Conservation (phyloP, 2,113 vertebrate species). For the Triplophysa dalaica region DNA sequence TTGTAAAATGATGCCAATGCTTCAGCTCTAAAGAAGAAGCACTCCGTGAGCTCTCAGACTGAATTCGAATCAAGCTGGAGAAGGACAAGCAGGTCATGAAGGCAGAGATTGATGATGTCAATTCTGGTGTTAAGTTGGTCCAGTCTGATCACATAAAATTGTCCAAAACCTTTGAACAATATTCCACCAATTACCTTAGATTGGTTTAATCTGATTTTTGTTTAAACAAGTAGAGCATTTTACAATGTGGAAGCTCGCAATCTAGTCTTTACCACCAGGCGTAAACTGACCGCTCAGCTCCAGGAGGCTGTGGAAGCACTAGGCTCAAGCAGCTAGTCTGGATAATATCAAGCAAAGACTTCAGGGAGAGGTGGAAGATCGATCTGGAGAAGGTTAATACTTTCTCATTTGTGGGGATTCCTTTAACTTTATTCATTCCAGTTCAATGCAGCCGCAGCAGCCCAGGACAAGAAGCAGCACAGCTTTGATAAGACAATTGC, state of each 20-base stretch:
- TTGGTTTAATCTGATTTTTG: too few species aligned
- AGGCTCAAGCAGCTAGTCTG: too few species aligned
- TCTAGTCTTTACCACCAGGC: too few species aligned
- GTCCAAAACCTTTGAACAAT: too few species aligned
- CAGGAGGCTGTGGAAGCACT: too few species aligned
- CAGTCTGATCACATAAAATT: conserved; percentile 50
- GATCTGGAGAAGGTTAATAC: conserved; percentile 70
- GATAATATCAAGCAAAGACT: too few species aligned
- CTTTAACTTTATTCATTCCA: conserved; percentile 40
- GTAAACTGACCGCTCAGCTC: too few species aligned
- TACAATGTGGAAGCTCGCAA: too few species aligned
- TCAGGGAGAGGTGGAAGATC: conserved; percentile 72
- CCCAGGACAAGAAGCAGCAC: conserved; percentile 75
- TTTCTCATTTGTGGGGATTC: not conserved
- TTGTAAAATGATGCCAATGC: conserved; percentile 64
- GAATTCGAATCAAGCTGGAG: conserved; percentile 65
- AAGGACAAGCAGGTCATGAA: conserved; percentile 74
- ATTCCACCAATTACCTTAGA: too few species aligned
- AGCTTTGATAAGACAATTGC: conserved; percentile 73
- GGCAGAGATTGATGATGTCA: conserved; percentile 58
- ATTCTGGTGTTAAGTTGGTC: conserved; percentile 55
- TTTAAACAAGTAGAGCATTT: too few species aligned
- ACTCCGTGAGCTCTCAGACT: conserved; percentile 69
- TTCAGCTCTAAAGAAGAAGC: conserved; percentile 64
- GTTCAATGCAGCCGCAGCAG: conserved; percentile 71